These are phyloP conservation scores for Pionites leucogaster DNA, from an alignment of 2,113 vertebrate species.

Conservation along the genomic window DNA sequence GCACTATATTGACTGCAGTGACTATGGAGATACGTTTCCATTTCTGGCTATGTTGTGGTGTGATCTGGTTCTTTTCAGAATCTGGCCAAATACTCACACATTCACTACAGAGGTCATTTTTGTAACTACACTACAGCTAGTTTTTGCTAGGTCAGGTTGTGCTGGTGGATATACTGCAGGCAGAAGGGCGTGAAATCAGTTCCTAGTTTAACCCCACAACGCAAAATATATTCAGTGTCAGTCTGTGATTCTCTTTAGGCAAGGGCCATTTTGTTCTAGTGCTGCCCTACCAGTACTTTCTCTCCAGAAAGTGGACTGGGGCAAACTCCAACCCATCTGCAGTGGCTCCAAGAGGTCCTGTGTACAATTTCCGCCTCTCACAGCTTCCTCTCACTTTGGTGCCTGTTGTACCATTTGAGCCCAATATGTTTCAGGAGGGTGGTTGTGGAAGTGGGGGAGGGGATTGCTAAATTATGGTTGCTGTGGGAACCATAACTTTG, in stretches of 20 bases:
- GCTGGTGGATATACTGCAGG: not conserved
- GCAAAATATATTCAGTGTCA: too few species aligned
- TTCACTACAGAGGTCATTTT: not conserved
- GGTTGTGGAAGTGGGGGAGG: conserved; percentile 46
- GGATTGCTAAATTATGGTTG: conserved; percentile 67
- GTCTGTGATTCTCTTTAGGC: not conserved
- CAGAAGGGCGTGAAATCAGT: not conserved
- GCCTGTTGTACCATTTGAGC: conserved; percentile 33
- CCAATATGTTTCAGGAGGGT: conserved; percentile 43
- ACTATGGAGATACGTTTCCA: not conserved
- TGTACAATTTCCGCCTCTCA: not conserved
- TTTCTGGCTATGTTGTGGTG: not conserved
- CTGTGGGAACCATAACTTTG: conserved; percentile 76
- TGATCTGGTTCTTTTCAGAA: not conserved
- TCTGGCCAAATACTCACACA: not conserved
- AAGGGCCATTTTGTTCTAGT: not conserved
- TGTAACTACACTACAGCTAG: not conserved
- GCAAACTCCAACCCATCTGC: not conserved
- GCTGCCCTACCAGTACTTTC: not conserved
- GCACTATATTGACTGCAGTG: not conserved
- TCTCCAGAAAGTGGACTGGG: not conserved
- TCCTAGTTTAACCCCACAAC: not conserved
- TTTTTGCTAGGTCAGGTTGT: not conserved
- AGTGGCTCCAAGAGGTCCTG: not conserved
- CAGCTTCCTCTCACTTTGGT: not conserved